phyloP scores from a whole-genome alignment of 2,888 invertebrate species.

The Schizaphis graminum region DNA sequence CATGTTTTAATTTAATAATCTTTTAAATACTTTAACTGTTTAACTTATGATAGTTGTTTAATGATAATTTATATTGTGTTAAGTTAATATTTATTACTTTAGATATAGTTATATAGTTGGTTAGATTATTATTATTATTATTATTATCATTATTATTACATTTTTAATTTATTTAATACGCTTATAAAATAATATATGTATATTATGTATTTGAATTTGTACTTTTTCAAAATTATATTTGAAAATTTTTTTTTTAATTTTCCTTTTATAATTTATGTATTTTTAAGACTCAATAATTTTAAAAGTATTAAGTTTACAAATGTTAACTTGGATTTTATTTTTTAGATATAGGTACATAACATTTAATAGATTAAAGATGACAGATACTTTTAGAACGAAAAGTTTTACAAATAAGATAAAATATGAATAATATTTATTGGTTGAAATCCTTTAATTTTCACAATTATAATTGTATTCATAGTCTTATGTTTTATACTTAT shows the following conservation, averaged over 20 bases:
- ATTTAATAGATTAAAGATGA: background rate
- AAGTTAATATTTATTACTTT: background rate
- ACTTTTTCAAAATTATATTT: background rate
- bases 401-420: background rate
- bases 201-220: background rate
- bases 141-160: background rate
- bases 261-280: background rate
- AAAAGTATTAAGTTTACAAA: background rate
- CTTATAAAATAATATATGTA: background rate
- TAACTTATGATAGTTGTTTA: background rate
- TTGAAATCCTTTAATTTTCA: background rate
- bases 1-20: background rate
- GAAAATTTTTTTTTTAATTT: background rate
- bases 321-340: background rate
- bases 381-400: background rate
- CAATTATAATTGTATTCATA: background rate
- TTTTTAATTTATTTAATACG: slow-evolving; percentile 14
- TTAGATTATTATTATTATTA: slow-evolving; percentile 4
- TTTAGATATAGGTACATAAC: background rate
- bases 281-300: background rate
- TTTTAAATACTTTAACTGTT: background rate
- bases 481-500: background rate
- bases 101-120: background rate
- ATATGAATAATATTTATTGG: background rate
- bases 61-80: background rate